Base-by-base conservation (phyloP, 2,797 vertebrate genomes). In the Threskiornis aethiopicus region DNA sequence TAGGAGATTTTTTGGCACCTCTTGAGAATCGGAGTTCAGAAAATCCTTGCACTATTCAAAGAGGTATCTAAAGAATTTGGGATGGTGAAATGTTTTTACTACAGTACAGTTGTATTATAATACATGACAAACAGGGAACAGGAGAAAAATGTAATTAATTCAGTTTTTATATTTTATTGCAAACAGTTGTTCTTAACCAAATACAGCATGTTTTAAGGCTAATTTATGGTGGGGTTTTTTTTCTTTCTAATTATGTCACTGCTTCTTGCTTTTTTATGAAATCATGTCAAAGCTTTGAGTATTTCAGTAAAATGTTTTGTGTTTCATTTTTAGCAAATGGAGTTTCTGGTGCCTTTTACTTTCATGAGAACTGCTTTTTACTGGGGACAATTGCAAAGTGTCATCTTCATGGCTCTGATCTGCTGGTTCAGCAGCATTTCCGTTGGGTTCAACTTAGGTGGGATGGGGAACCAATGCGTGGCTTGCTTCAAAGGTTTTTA, bases 371-470 rank as follows among this genome's bases (percentile, higher is more conserved):
- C 81, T 98, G 98, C 98, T 99, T 99, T 97, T 96, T 99, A 95
- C 98, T 99, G 94, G 99, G 98, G 35, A 99, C 99, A 3, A 94
- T 99, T 2, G 98, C 99, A 1, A 99, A 99, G 97, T 98, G 99
- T 79, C 98, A 98, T 62, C 99, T 99, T 21, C 99, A 99, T 91
- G 99, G 99, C 67, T 97, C 99, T 1, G 99, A 99, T 97, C 97
- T 99, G 90, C 97, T 99, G 93, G 98, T 99, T 67, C 99, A 99
- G 97, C 99, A 99, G 94, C 99, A 99, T 92, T 99, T 99, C 98
- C 99, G 99, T 89, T 99, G 99, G 99, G 99, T 99, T 57, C 99
- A 99, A 17, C 98, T 99, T 49, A 98, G 99, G 73, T 99, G 99
- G 99, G 99, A 99, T 80, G 98, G 98, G 18, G 99, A 99, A 90